Base-by-base conservation (phyloP, 2,888 invertebrate species). In the Scotopteryx bipunctaria region DNA sequence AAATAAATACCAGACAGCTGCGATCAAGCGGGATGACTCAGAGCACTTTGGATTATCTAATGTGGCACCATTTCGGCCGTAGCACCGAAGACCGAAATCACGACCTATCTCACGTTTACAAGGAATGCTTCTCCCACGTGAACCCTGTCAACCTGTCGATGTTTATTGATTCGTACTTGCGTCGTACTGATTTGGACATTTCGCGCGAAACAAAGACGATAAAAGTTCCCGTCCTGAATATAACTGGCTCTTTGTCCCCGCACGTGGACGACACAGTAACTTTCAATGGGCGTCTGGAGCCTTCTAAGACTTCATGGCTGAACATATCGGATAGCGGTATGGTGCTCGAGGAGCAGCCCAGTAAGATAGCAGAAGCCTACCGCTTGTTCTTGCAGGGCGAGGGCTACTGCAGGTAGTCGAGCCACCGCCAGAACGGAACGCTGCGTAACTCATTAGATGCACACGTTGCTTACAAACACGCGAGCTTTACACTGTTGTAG, bases 31-130 rank as follows among this genome's bases (percentile, higher is more conserved):
- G 97, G 43, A 97, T 97, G 97, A 97, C 97, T 42, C 97, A 97
- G 78, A 95, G 97, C 47, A 97, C 97, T 3, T 91, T 98, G 61
- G 98, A 99, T 75, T 99, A 99, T 78, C 91, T 99, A 61, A 97
- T 99, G 96, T 99, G 99, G 99, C 99, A 99, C 87, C 99, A 99
- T 84, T 99, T 99, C 84, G 99, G 99, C 55, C 94, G 95, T 44
- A 89, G 89, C 65, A 96, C 96, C 13, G 97, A 98, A 75, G 97
- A 97, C 61, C 93, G 97, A 54, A 98, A 98, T 81, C 97, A 98
- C 76, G 99, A 99, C 81, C 91, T 99, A 75, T 96, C 98, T 1
- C 94, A 95, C 68, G 96, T 97, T 56, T 99, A 98, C 91, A 96
- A 96, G 78, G 96, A 96, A 64, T 98, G 98, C 83, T 98, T 99